phyloP scores from a whole-genome alignment of 1,140 invertebrate species.

The Papilio dardanus region DNA sequence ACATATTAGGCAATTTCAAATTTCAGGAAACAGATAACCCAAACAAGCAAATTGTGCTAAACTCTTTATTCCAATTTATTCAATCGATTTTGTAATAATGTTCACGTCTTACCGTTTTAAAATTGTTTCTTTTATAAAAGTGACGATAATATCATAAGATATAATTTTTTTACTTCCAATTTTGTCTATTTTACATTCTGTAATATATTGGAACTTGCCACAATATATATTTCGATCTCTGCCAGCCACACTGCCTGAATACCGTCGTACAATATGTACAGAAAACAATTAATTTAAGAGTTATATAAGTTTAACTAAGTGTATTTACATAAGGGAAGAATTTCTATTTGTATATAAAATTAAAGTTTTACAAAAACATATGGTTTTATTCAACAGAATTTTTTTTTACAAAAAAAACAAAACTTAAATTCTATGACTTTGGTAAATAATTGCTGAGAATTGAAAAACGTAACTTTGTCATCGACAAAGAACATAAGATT shows the following conservation, averaged over 20 bases:
- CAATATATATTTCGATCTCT: conserved; percentile 51
- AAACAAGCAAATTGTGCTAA: neutral
- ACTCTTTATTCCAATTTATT: neutral
- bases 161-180: neutral
- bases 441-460: neutral
- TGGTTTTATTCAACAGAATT: conserved; percentile 42
- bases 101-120: neutral
- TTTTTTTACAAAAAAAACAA: neutral
- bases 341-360: conserved; percentile 81
- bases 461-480: neutral
- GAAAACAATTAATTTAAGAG: conserved; percentile 66
- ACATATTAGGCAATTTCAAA: conserved; percentile 27
- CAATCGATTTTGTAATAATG: neutral
- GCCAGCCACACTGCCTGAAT: conserved; percentile 58
- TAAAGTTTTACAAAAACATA: conserved; percentile 48
- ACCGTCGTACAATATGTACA: conserved; percentile 73
- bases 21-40: neutral
- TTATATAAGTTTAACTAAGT: conserved; percentile 66
- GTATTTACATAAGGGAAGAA: conserved; percentile 69
- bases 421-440: neutral
- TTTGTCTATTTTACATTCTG: neutral
- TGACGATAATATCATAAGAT: neutral
- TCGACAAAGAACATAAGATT: neutral
- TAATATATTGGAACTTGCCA: conserved; percentile 47
- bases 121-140: neutral